Evolutionary conservation across 2,888 invertebrate species (phyloP).

Genomic region (Malacosoma neustria): DNA sequence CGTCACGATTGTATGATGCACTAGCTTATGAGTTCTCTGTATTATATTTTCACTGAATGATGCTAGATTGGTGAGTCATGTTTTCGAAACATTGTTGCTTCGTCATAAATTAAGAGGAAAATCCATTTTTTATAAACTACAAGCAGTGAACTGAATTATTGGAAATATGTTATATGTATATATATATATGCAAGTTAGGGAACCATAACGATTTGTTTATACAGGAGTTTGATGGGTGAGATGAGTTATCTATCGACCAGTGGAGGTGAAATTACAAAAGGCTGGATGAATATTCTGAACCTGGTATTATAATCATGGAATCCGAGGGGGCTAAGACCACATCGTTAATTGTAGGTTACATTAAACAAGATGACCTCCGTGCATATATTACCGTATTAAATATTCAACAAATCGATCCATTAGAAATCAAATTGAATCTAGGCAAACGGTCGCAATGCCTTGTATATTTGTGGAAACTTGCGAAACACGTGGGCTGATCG

Average conservation of each 20-base stretch:
- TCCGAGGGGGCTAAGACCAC: background rate
- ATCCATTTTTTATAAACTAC: background rate
- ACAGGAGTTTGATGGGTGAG: slow-evolving; percentile 1
- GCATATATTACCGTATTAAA: no score
- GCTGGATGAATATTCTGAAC: background rate
- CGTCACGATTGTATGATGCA: slow-evolving; percentile 3
- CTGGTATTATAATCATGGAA: slow-evolving; percentile 2
- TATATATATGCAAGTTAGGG: background rate
- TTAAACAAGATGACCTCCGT: no score
- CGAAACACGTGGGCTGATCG: background rate
- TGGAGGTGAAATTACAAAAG: background rate
- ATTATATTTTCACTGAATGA: background rate
- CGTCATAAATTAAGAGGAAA: background rate
- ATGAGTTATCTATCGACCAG: background rate
- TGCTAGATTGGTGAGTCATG: background rate
- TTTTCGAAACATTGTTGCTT: background rate
- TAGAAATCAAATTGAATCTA: background rate
- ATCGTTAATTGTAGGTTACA: no score
- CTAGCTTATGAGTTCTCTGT: background rate
- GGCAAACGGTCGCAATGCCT: background rate
- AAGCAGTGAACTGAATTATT: background rate
- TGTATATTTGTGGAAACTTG: no score
- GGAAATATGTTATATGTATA: background rate
- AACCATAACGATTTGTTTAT: slow-evolving; percentile 1
- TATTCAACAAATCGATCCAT: background rate